Base-by-base conservation (phyloP, 2,797 vertebrate genomes). In the Takifugu rubripes region DNA sequence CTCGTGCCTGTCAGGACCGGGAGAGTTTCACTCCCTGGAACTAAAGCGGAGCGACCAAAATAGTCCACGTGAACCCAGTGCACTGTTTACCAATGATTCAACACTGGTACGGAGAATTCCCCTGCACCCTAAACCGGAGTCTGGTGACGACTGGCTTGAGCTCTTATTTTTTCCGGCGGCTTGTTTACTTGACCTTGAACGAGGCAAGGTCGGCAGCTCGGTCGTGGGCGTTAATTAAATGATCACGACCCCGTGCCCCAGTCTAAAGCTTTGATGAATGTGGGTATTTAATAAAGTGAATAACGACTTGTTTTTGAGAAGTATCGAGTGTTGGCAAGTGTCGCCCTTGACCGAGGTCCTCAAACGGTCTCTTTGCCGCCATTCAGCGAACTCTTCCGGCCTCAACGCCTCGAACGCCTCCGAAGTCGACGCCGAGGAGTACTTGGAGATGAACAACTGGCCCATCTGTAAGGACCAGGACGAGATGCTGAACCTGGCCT, bases 401-500 rank as follows among this genome's bases (percentile, higher is more conserved):
- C 47, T 76, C 56, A 90, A 87, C 63, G 7, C 42, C 26, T 79
- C 89, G 26, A 71, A 82, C 68, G 9, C 24, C 27, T n/a, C 56
- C 2, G 6, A 8, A 9, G 0, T 1, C 3, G 55, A 48, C 10
- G 64, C 75, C 10, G 79, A 90, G 59, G 89, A 91, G 74, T 72
- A 78, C 52, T 58, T 88, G 59, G 81, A 79, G 52, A 86, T 95
- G 81, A 95, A 95, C 0, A 90, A 86, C 56, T 99, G 97, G 97
- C 89, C 92, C 49, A 93, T 94, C 86, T 99, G 96, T 84, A 93
- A 95, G 1, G 94, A 94, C 62, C 96, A 98, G 89, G 97, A 98
- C 0, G 97, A 99, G 81, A 98, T 96, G 94, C 87, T 99, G 54
- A 99, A 99, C 84, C 73, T 99, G 88, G 97, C 97, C 40, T 99